Evolutionary conservation across 1,140 invertebrate genomes (phyloP).

Genomic region (Sweltsa coloradensis): DNA sequence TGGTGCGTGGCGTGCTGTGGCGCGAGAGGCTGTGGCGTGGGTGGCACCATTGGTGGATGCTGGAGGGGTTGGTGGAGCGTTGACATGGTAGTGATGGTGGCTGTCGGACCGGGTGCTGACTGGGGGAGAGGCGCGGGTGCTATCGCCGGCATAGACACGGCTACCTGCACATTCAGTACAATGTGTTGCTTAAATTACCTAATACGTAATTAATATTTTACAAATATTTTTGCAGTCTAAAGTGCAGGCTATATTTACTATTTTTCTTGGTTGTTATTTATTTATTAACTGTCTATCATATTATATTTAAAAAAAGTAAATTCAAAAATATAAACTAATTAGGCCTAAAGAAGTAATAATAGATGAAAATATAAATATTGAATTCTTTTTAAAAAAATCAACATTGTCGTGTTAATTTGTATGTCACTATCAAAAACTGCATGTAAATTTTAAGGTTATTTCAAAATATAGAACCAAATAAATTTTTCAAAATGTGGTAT

Average conservation of each 20-base stretch:
- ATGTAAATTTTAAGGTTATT: too few species aligned
- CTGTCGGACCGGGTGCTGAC: conserved; percentile 6
- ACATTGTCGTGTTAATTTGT: too few species aligned
- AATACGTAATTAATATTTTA: too few species aligned
- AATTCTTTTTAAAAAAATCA: too few species aligned
- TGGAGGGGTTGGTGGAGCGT: conserved; percentile 19
- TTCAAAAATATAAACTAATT: not conserved
- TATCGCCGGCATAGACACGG: conserved; percentile 8
- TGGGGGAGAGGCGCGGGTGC: conserved; percentile 4
- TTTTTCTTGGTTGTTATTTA: not conserved
- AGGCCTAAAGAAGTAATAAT: not conserved
- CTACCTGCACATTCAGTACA: too few species aligned
- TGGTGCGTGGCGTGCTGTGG: conserved; percentile 10
- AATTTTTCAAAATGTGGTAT: too few species aligned
- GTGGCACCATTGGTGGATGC: conserved; percentile 16
- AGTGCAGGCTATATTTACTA: not conserved
- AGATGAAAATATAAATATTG: too few species aligned
- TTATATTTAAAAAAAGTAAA: not conserved
- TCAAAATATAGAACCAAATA: too few species aligned
- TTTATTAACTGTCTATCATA: not conserved
- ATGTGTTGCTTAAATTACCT: too few species aligned
- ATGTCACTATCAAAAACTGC: too few species aligned
- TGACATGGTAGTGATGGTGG: conserved; percentile 16
- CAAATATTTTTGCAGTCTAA: not conserved
- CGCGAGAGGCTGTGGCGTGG: conserved; percentile 14